Evolutionary conservation across 2,888 invertebrate species (phyloP), one percentile per base, ranked within the genome.

Genomic region (Pterostichus niger): DNA sequence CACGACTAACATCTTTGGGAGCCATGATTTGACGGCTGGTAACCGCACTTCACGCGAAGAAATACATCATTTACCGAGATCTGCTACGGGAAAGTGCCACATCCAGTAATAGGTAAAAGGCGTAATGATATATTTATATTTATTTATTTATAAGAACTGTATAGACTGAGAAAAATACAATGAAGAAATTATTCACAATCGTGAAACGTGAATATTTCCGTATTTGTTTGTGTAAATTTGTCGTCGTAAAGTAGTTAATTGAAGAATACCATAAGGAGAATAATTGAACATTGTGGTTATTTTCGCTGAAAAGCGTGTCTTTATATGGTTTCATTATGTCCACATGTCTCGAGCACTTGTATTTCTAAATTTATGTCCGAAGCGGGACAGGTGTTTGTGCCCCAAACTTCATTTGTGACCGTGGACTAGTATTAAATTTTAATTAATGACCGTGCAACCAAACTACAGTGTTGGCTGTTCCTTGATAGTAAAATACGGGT

Each of bases 371-470:
- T 80, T 56, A 81, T 71, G 24, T 81, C 15, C 17, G 10, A 15
- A 71, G 40, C 35, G 81, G 40, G 81, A 80, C 81, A 81, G 81
- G 81, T 81, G 81, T 80, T 71, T 40, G 35, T n/a, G 56, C 11
- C 31, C 75, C 24, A 75, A 82, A 82, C 44, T 75, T 59, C 73
- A 75, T 82, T 82, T 82, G 81, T 81, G 73, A 31, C 56, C 81
- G 56, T 35, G 73, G 59, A 59, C 82, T 40, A 54, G 82, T 82
- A 82, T 82, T 75, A 73, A 73, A 40, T 75, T 82, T 82, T 82
- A 82, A 82, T 82, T 82, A 82, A 82, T 82, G 82, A 82, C 82
- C 73, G 82, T 82, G 35, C 31, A 82, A 61, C 75, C n/a, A 56
- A 82, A 82, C 64, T 73, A 82, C 82, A 82, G 59, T 64, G 75